phyloP scores from a whole-genome alignment of 2,888 invertebrate genomes.

The Herminia tarsipennalis region DNA sequence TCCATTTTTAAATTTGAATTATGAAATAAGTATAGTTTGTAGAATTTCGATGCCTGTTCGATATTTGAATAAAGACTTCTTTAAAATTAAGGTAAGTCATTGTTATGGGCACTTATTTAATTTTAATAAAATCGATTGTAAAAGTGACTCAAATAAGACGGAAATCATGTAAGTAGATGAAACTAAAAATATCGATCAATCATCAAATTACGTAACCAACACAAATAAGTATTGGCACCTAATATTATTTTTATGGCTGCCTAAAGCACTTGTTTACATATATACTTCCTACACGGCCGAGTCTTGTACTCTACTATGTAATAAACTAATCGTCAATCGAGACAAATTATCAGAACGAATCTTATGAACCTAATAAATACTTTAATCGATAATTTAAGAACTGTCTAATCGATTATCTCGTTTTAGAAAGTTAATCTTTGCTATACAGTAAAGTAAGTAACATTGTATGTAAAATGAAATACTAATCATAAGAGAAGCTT shows the following conservation, averaged over 20 bases:
- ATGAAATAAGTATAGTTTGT: no score
- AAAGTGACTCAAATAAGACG: slow-evolving; percentile 14
- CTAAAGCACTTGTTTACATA: slow-evolving; percentile 44
- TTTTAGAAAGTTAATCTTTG: slow-evolving; percentile 32
- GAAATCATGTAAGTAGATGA: slow-evolving; percentile 18
- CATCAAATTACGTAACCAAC: slow-evolving; percentile 41
- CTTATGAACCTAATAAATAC: slow-evolving; percentile 31
- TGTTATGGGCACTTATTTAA: no score
- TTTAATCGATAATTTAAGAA: slow-evolving; percentile 29
- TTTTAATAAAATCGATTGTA: not conserved
- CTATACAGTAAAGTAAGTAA: slow-evolving; percentile 25
- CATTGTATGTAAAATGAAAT: slow-evolving; percentile 21
- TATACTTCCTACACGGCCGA: slow-evolving; percentile 37
- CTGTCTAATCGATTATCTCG: slow-evolving; percentile 27
- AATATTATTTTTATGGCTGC: slow-evolving; percentile 40
- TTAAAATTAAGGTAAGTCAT: no score
- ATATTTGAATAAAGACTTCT: no score
- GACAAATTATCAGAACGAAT: slow-evolving; percentile 35
- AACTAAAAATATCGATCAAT: slow-evolving; percentile 43
- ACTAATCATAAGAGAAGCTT: slow-evolving; percentile 25
- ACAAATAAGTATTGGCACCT: slow-evolving; percentile 41
- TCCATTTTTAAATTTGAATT: no score
- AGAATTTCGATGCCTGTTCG: no score
- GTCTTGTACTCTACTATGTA: slow-evolving; percentile 23
- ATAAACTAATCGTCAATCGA: slow-evolving; percentile 36